Evolutionary conservation across 1,140 invertebrate genomes (phyloP), one percentile per base, ranked within the genome.

Genomic region (Brachionus sp.): DNA sequence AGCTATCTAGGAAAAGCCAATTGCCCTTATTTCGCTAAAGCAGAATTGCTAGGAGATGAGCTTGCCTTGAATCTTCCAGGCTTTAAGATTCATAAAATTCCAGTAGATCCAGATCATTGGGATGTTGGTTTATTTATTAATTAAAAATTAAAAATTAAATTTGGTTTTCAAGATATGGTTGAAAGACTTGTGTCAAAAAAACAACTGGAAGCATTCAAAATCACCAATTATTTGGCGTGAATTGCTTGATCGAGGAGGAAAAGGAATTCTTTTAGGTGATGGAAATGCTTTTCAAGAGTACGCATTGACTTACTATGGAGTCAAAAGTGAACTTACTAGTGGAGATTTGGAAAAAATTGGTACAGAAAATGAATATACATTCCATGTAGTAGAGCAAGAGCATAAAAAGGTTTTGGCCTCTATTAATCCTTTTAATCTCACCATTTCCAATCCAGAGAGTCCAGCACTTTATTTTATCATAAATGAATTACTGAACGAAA

Each of bases 191-290:
- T 89, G 88, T 64, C 68, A 85, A 44, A 84, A 86, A 57, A 85
- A 86, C 80, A 86, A 87, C 13, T 90, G 88, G 88, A 82, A 84
- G 1, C 86, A 88, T 84, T 83, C 78, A 5, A 86, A 86, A 73
- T 89, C 88, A 0, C 89, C 89, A 23, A 83, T 90, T n/a, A 85
- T 89, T n/a, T 90, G 89, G 89, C 78, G 89, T 25, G 89, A 90
- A 84, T 66, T 90, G 64, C 86, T 89, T 16, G 88, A 89, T 78
- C 84, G 88, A 23, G 89, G 89, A 25, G 88, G 89, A 3, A 89
- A 89, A 84, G 87, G 88, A n/a, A 86, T 88, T n/a, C 85, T 89
- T 6, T 88, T 90, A 70, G 89, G 89, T 46, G 88, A 86, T 37
- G 86, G 87, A 0, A 89, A 89, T 85, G 89, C 89, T 42, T 89